A percentile compares a stretch with the other conserved stretches of the same genome.
These are phyloP conservation scores for Pitta sordida DNA, from an alignment of 2,113 vertebrate genomes.

Conservation along the genomic window DNA sequence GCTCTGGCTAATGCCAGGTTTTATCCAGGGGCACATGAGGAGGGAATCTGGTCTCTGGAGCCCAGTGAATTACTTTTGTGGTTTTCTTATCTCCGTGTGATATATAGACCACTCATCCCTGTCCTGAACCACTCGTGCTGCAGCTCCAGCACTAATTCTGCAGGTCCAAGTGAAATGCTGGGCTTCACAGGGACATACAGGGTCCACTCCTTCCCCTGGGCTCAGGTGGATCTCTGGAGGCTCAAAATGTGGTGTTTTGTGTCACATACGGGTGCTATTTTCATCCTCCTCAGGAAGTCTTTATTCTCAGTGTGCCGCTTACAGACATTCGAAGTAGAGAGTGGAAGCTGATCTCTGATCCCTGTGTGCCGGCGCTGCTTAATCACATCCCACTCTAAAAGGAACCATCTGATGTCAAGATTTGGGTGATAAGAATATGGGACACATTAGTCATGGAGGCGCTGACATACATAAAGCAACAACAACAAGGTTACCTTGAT, in stretches of 20 bases:
- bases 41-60: not conserved
- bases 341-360: constrained; percentile 17
- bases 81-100: not conserved
- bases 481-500: constrained; percentile 13
- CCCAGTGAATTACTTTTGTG: not conserved
- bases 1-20: not conserved
- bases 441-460: constrained; percentile 57
- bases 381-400: constrained; percentile 44
- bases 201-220: not conserved
- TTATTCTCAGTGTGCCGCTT: not conserved
- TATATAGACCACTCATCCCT: not conserved
- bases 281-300: not conserved
- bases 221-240: not conserved
- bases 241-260: not conserved
- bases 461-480: constrained; percentile 1
- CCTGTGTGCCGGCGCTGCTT: not conserved
- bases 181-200: not conserved
- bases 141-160: not conserved
- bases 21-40: not conserved
- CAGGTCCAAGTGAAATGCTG: not conserved
- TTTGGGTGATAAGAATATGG: constrained; percentile 46
- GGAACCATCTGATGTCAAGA: constrained; percentile 54
- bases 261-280: not conserved
- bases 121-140: not conserved
- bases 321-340: not conserved